Percentiles rank a stretch among this genome's conserved stretches.
Evolutionary conservation across 2,888 invertebrate genomes (phyloP).

Genomic region (Macropis europaea): DNA sequence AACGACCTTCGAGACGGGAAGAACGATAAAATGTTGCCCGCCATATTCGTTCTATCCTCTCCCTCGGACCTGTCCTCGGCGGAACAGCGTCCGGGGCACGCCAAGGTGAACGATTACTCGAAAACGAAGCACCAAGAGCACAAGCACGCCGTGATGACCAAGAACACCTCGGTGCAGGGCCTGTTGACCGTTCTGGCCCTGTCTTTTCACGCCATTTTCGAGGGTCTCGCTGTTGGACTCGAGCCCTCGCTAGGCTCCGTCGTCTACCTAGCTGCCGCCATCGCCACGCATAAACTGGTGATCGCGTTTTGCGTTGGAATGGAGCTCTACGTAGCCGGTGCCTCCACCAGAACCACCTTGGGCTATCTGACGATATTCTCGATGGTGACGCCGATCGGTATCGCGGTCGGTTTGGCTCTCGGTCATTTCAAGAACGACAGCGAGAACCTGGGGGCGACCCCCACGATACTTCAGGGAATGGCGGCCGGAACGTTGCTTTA

Average conservation of each 20-base stretch:
- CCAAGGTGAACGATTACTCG: constrained; percentile 30
- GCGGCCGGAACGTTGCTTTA: constrained; percentile 90
- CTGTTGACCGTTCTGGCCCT: constrained; percentile 84
- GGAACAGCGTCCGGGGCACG: constrained; percentile 29
- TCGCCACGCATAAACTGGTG: constrained; percentile 86
- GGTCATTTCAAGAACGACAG: constrained; percentile 78
- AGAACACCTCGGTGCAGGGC: constrained; percentile 81
- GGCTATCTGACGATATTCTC: constrained; percentile 84
- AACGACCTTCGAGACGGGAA: constrained; percentile 29
- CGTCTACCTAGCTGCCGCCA: constrained; percentile 83
- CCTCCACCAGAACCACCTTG: constrained; percentile 82
- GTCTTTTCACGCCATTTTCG: constrained; percentile 86
- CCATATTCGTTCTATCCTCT: constrained; percentile 70
- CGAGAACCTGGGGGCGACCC: constrained; percentile 79
- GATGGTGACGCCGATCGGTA: constrained; percentile 86
- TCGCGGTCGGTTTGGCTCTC: constrained; percentile 83
- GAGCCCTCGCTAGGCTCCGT: constrained; percentile 81
- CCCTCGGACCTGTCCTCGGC: constrained; percentile 53
- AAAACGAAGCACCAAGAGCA: constrained; percentile 37
- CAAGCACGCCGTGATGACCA: constrained; percentile 36
- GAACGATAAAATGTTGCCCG: constrained; percentile 60
- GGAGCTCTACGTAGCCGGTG: constrained; percentile 81
- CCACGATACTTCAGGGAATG: constrained; percentile 85
- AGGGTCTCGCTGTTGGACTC: constrained; percentile 86
- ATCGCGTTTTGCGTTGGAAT: constrained; percentile 86